Conservation (phyloP, 23 tunicate genomes). For the Ascidia mentula region DNA sequence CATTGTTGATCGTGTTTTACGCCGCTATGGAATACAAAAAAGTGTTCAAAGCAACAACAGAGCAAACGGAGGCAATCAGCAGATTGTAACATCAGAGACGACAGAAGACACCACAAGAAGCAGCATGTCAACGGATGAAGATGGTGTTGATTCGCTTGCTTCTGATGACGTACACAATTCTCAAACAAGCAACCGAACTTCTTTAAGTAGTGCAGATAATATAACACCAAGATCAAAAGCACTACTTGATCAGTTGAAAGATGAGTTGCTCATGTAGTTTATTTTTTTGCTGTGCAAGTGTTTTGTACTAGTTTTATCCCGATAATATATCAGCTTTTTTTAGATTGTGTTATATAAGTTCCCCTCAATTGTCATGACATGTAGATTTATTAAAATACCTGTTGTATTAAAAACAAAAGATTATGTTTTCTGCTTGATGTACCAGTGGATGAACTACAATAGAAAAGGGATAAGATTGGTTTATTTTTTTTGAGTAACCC, state of each 20-base stretch:
- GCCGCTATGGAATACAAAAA: constrained; percentile 77
- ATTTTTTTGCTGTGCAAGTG: neutral
- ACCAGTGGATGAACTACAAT: no score
- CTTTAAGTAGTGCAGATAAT: constrained; percentile 34
- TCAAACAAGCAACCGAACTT: constrained; percentile 1
- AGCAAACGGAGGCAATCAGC: neutral
- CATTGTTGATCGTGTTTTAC: constrained; percentile 76
- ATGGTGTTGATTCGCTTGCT: neutral
- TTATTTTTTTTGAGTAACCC: no score
- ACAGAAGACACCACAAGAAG: neutral
- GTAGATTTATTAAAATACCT: no score
- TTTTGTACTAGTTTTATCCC: no score
- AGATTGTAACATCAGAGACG: neutral
- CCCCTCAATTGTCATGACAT: no score
- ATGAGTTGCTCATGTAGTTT: constrained; percentile 39
- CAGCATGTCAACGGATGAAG: neutral
- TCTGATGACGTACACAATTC: neutral
- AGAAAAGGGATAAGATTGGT: no score
- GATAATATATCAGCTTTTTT: no score
- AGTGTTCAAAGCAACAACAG: neutral
- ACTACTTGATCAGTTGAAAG: constrained; percentile 68
- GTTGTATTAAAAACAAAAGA: no score
- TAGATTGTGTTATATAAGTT: no score
- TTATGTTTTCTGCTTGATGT: no score
- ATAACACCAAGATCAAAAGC: constrained; percentile 75